Conservation (phyloP, 2,888 invertebrate species). For the Uloborus plumipes region DNA sequence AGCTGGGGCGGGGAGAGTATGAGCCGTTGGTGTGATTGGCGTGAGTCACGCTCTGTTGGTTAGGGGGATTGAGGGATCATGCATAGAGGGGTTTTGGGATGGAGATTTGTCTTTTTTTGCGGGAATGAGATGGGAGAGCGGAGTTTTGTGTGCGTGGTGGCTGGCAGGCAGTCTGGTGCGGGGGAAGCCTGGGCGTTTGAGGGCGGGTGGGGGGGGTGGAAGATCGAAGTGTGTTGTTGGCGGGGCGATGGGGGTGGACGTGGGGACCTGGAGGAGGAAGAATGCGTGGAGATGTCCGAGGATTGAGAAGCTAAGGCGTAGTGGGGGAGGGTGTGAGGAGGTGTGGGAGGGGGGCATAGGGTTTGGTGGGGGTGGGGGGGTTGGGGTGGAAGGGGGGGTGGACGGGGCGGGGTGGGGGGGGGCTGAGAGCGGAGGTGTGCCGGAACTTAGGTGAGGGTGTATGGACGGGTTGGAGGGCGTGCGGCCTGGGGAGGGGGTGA, state of each 20-base stretch:
- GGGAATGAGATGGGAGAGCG: background rate
- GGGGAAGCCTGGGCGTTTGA: background rate
- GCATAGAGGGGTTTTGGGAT: background rate
- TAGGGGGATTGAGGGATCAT: background rate
- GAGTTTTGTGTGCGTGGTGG: background rate
- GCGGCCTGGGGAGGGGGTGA: background rate
- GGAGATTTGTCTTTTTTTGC: no score
- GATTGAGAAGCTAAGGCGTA: background rate
- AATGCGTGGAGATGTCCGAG: background rate
- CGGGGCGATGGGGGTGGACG: background rate
- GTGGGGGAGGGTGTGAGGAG: background rate
- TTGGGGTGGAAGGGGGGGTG: background rate
- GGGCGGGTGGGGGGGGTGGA: background rate
- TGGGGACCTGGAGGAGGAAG: background rate
- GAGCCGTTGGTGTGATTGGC: background rate
- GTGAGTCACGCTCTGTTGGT: background rate
- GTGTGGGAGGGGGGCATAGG: no score
- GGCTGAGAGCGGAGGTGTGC: background rate
- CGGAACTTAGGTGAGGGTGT: background rate
- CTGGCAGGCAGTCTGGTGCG: background rate
- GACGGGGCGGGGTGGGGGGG: background rate
- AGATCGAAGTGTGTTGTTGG: background rate
- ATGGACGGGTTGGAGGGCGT: background rate
- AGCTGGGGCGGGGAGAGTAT: background rate
- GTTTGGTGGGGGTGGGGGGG: background rate